Conservation (phyloP, 2,888 invertebrate genomes). For the Tachina lurida region DNA sequence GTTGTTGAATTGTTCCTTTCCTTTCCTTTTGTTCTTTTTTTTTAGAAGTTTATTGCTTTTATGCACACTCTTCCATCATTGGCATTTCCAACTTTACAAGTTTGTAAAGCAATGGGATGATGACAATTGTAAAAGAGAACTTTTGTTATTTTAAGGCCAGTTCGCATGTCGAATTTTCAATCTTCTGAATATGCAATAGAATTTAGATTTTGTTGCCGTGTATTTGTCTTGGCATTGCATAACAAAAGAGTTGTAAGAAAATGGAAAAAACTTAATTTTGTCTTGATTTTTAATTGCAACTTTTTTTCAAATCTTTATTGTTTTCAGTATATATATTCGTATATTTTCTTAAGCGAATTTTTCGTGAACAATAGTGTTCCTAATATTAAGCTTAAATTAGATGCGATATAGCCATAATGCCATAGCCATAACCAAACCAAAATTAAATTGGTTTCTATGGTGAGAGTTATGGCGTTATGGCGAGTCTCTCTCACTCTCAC, state of each 20-base stretch:
- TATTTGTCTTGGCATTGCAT: neutral
- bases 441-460: no score
- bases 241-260: neutral
- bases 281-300: neutral
- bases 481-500: no score
- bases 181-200: neutral
- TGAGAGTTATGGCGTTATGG: no score
- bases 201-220: neutral
- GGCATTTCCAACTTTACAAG: slow-evolving; percentile 9
- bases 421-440: no score
- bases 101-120: neutral
- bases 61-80: slow-evolving; percentile 9
- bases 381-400: no score
- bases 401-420: no score
- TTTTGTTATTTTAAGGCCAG: neutral
- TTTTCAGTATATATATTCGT: neutral
- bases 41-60: slow-evolving; percentile 13
- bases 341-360: neutral
- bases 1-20: slow-evolving; percentile 17
- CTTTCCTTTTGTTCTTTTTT: slow-evolving; percentile 3
- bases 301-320: neutral
- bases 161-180: neutral
- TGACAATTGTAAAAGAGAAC: slow-evolving; percentile 28
- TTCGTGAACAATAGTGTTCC: no score
- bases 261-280: no score